Evolutionary conservation across 2,888 invertebrate species (phyloP), one percentile per base, ranked within the genome.

Genomic region (Melikaiella ostensackeni): DNA sequence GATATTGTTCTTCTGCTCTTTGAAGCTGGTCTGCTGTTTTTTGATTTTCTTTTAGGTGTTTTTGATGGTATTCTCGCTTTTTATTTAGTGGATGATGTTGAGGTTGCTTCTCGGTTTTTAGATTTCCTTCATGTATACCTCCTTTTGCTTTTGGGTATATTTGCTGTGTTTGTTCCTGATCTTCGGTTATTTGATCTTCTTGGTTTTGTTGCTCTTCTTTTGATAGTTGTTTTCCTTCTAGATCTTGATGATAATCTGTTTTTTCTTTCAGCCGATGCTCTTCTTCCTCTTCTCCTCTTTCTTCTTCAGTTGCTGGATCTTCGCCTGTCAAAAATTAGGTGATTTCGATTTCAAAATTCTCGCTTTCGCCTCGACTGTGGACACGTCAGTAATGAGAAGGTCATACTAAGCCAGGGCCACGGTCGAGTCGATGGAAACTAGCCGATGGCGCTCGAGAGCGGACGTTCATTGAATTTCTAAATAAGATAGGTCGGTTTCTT

Each of bases 321-420:
- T 73, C 21, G 74, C 75, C 79, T 77, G 80, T 78, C 76, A 59
- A 79, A 74, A 77, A 77, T 38, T 75, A 77, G 63, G 75, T 27
- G 24, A 27, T 75, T 55, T 75, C 35, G 50, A 30, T 63, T 75
- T 76, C 13, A 9, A 19, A 76, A n/a, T 24, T n/a, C 24, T 62
- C 63, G 50, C 13, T 9, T 61, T 73, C 57, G 83, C 77, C 74
- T 79, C 79, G 87, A 70, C 77, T 79, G 76, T 76, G 81, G 79
- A 64, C 80, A 78, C 79, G 78, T 75, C 77, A 76, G 77, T 79
- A 82, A 81, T 83, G 82, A 80, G 75, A 75, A 76, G 70, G 74
- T 80, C 77, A 77, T 77, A 75, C 74, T 66, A 63, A 55, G 66
- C 75, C 78, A 35, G 50, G 42, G 59, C 76, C 76, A 50, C 63